These are phyloP conservation scores for Euglossa dilemma DNA, from an alignment of 1,140 invertebrate genomes.

Conservation along the genomic window DNA sequence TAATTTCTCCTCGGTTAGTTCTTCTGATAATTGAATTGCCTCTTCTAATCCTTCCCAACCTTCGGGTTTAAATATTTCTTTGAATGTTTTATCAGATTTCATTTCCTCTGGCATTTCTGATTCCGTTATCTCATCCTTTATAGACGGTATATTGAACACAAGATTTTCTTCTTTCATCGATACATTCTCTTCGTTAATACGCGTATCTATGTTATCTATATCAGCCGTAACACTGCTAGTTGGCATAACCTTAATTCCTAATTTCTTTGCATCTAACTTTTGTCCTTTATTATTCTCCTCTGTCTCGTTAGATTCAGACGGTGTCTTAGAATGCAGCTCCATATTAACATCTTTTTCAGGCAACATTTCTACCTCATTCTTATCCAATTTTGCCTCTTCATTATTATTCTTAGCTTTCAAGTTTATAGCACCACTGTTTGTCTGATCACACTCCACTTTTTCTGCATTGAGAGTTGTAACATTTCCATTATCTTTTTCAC, in stretches of 20 bases:
- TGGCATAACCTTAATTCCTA: constrained; percentile 55
- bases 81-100: constrained; percentile 79
- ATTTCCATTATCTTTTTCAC: constrained; percentile 18
- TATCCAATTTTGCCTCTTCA: neutral
- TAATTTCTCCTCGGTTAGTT: constrained; percentile 70
- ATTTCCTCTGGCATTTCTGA: constrained; percentile 77
- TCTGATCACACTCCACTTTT: neutral
- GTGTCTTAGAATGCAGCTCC: neutral
- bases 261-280: constrained; percentile 66
- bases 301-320: neutral
- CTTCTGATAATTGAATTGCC: constrained; percentile 71
- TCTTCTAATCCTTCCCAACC: constrained; percentile 76
- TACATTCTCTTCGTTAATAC: constrained; percentile 37
- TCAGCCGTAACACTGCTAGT: neutral
- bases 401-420: neutral
- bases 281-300: neutral
- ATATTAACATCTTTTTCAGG: neutral
- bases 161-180: constrained; percentile 9
- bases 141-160: neutral
- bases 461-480: constrained; percentile 22
- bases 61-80: constrained; percentile 77
- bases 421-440: neutral
- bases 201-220: constrained; percentile 48
- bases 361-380: neutral
- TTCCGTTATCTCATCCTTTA: constrained; percentile 60